phyloP scores from a whole-genome alignment of 1,140 invertebrate genomes.

The Drosophila oshimai region DNA sequence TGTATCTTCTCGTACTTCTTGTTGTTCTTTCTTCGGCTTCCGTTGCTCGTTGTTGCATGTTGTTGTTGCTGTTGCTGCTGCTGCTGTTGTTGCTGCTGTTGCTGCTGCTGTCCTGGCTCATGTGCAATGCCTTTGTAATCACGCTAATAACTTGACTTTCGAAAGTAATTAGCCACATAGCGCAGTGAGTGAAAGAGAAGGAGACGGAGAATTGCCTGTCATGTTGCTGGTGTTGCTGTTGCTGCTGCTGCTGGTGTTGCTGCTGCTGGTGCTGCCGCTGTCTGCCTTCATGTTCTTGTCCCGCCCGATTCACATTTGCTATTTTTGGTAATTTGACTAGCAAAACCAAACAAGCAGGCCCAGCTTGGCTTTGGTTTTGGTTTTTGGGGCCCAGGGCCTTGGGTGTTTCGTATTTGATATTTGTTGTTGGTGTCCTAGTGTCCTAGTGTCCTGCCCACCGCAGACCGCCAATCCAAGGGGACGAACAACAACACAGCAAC shows the following conservation, averaged over 20 bases:
- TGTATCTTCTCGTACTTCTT: slow-evolving; percentile 10
- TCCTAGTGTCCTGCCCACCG: slow-evolving; percentile 15
- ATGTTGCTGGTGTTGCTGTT: slow-evolving; percentile 37
- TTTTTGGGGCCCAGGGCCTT: slow-evolving; percentile 15
- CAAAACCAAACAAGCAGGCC: slow-evolving; percentile 43
- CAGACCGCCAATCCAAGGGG: slow-evolving; percentile 48
- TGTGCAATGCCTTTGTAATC: slow-evolving; percentile 77
- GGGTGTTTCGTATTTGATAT: no score
- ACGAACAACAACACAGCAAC: not conserved
- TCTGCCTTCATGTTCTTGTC: slow-evolving; percentile 1
- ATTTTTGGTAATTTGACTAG: slow-evolving; percentile 74
- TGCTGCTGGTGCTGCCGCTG: slow-evolving; percentile 4
- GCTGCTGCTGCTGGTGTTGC: not conserved
- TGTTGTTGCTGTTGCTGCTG: slow-evolving; percentile 26
- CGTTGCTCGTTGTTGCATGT: slow-evolving; percentile 6
- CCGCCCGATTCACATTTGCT: slow-evolving; percentile 32
- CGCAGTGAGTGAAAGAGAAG: slow-evolving; percentile 30
- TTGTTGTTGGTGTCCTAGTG: no score
- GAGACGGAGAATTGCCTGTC: slow-evolving; percentile 31
- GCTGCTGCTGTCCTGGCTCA: slow-evolving; percentile 40
- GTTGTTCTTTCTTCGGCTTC: slow-evolving; percentile 26
- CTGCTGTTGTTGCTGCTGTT: slow-evolving; percentile 10
- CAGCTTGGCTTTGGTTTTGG: slow-evolving; percentile 24
- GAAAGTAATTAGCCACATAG: slow-evolving; percentile 80
- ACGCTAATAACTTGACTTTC: slow-evolving; percentile 81